Base-by-base conservation (phyloP, 2,113 vertebrate genomes). In the Stigmatopora argus region DNA sequence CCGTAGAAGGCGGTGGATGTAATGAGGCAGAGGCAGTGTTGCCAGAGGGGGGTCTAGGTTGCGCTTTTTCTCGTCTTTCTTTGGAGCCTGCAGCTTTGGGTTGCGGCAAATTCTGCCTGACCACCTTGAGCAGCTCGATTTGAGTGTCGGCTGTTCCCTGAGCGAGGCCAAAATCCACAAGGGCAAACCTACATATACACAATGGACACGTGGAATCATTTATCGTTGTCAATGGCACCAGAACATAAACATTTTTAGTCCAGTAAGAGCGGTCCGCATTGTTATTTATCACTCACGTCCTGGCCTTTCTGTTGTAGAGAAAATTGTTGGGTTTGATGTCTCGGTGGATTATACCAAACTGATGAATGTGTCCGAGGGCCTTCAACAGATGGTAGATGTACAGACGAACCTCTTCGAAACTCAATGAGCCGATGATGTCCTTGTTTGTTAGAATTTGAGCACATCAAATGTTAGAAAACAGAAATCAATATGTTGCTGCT, bases 81-180 rank as follows among this genome's bases (percentile, higher is more conserved):
- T 87, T 89, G 62, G 65, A 86, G 79, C 83, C 90, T 76, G 89
- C 92, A 90, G 89, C 93, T 89, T 93, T 93, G 63, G 92, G 90
- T 21, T 23, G 35, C 62, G 79, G 82, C n/a, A 86, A 45, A 82
- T 91, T 93, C 64, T 90, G 85, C 46, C 87, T 93, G 67, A 92
- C 87, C 79, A 94, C 91, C 93, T 93, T 98, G 67, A 99, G 92
- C 53, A 97, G 90, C 59, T 97, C 93, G 38, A 99, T 93, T 90
- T 93, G 91, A 0, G 95, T 98, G 84, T 98, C 93, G 14, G 87
- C 85, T 13, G 95, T 95, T 78, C 97, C 97, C 88, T 99, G 97
- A 56, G 95, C 97, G 80, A 99, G 90, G 82, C 97, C 97, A 56
- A 99, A 98, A 89, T 98, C 97, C 83, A 99, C 95, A 71, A 99